Percentiles rank a stretch among this genome's conserved stretches.
Evolutionary conservation across 2,113 vertebrate genomes (phyloP).

Genomic region (Silurus meridionalis): DNA sequence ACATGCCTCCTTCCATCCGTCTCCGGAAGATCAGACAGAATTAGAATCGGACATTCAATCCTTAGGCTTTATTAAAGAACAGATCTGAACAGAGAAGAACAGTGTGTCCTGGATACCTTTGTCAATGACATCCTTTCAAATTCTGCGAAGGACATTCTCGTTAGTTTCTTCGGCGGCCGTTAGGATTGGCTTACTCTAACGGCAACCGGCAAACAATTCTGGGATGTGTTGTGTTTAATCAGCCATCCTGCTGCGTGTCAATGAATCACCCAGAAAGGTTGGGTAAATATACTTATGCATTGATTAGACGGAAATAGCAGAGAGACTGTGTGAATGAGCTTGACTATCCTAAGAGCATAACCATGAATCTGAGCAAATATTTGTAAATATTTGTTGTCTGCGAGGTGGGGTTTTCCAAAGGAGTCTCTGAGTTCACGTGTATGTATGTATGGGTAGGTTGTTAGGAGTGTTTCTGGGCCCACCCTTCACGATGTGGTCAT

Average conservation of each 20-base stretch:
- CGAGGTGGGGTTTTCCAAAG: conserved; percentile 58
- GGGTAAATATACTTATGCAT: conserved; percentile 23
- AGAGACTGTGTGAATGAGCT: conserved; percentile 20
- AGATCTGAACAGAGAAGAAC: not conserved
- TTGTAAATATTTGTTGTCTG: conserved; percentile 53
- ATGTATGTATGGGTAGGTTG: conserved; percentile 57
- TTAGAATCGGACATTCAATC: conserved; percentile 34
- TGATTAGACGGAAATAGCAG: conserved; percentile 21
- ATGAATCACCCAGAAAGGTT: conserved; percentile 15
- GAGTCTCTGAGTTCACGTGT: conserved; percentile 59
- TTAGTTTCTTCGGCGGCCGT: not conserved
- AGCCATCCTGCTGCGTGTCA: not conserved
- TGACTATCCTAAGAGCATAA: conserved; percentile 1
- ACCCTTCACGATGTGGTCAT: conserved; percentile 62
- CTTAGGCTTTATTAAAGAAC: conserved; percentile 24
- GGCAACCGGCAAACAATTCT: not conserved
- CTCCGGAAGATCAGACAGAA: conserved; percentile 37
- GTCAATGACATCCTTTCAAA: not conserved
- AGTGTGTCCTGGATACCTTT: conserved; percentile 20
- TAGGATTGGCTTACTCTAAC: not conserved
- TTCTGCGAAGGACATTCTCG: not conserved
- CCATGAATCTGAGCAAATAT: conserved; percentile 46
- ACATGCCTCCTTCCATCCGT: conserved; percentile 31
- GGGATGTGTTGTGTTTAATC: conserved; percentile 26
- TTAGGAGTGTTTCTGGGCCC: conserved; percentile 55